These are phyloP conservation scores for Clanis bilineata DNA, from an alignment of 2,888 invertebrate genomes.

Conservation along the genomic window DNA sequence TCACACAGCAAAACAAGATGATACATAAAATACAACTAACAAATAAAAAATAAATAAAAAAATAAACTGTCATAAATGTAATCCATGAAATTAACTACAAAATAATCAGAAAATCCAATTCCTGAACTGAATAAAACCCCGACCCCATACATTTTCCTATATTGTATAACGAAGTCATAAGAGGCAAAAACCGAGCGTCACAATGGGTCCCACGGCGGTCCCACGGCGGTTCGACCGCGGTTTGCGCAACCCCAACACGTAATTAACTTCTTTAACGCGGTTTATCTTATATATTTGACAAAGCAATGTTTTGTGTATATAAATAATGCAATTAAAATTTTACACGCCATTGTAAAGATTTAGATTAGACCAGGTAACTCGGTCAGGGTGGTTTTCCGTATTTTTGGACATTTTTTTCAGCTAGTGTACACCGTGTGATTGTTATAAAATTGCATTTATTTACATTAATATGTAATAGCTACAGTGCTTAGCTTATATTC, in stretches of 20 bases:
- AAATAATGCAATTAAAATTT: conserved; percentile 16
- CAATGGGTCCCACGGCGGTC: conserved; percentile 55
- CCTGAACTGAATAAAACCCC: conserved; percentile 15
- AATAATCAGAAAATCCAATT: conserved; percentile 7
- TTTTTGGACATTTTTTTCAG: neutral
- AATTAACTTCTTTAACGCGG: conserved; percentile 62
- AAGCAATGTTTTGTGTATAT: conserved; percentile 21
- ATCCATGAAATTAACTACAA: no score
- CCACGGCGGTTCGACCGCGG: conserved; percentile 35
- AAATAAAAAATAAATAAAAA: no score
- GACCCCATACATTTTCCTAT: conserved; percentile 50
- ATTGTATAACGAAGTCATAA: conserved; percentile 62
- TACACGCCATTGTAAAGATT: conserved; percentile 10
- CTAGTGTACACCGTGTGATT: neutral
- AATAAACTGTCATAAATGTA: no score
- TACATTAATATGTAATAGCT: neutral
- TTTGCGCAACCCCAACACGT: conserved; percentile 66
- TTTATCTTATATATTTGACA: conserved; percentile 36
- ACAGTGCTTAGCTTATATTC: neutral
- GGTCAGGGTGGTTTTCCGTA: conserved; percentile 29
- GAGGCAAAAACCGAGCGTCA: conserved; percentile 24
- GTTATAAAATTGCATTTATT: neutral
- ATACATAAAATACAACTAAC: no score
- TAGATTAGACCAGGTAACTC: conserved; percentile 32
- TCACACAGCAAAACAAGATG: no score